Base-by-base conservation (phyloP, 2,797 vertebrate genomes). In the Emys orbicularis region DNA sequence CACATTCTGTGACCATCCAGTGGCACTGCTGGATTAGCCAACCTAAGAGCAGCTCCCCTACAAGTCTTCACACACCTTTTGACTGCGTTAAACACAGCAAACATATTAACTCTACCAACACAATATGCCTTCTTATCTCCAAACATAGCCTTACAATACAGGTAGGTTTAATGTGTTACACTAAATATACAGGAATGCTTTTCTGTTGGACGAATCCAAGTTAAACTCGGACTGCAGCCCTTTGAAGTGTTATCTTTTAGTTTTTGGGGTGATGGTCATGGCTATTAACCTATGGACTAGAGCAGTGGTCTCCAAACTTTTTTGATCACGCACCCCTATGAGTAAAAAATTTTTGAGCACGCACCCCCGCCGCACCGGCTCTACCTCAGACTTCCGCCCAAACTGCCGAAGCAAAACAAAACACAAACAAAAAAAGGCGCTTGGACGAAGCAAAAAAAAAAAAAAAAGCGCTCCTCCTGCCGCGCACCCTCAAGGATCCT, bases 151-250 rank as follows among this genome's bases (percentile, higher is more conserved):
- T 65, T 34, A 65, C 15, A 68, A 37, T 68, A 37, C 61, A 68
- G 61, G 61, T 68, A 68, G 15, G 61, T 37, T 68, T 2, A 29
- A 21, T n/a, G 41, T 0, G 0, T n/a, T 82, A 91, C 0, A 79
- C 3, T 2, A 37, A 77, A 65, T 37, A 68, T n/a, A 68, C 83
- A 90, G 84, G 13, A 0, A 1, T 47, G 72, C 49, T 74, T 34
- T 52, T 61, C 21, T 61, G 41, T 49, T 89, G 49, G 2, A 27
- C 18, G 86, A 86, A 90, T 56, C 47, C 41, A 90, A 2, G 12
- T 80, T 37, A 25, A 92, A 8, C 3, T 18, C 0, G 0, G 94
- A 52, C 59, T 59, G 50, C 15, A 68, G 77, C n/a, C 23, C 34
- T 23, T 12, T 0, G 0, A 88, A 82, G 15, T 84, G 85, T 56